Base-by-base conservation (phyloP, 2,113 vertebrate genomes). In the Bagarius yarrelli region DNA sequence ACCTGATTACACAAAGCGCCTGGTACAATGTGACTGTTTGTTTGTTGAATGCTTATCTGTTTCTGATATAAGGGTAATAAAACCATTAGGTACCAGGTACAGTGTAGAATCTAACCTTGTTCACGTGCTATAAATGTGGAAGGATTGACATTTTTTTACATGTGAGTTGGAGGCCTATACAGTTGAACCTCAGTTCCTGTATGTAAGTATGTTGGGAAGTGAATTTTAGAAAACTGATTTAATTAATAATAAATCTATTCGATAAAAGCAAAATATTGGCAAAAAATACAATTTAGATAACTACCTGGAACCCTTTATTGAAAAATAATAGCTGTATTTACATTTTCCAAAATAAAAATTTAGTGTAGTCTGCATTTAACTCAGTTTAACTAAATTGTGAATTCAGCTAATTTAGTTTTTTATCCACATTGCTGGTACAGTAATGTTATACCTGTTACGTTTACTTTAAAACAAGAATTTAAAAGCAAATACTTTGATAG, bases 111-210 rank as follows among this genome's bases (percentile, higher is more conserved):
- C 53, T 61, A n/a, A 57, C 74, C 55, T 85, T 50, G 27, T 67
- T 85, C 27, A 66, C 23, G 55, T 56, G 32, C 18, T 80, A 32
- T 83, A 76, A 81, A 77, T 19, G 25, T 53, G 57, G 34, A 73
- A 63, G 27, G 50, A 61, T 74, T 70, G 74, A 59, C 16, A 55
- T 55, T 55, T 53, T 57, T 36, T 79, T 36, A 50, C 5, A 50
- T 50, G 66, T 25, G 67, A n/a, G 34, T n/a, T n/a, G n/a, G 27
- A 71, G n/a, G n/a, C 4, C 64, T 40, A 25, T 69, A 47, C 36
- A 40, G 36, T 40, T 4, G 36, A 40, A 40, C 36, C 36, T 40
- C 6, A 40, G 3, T 4, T 40, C 36, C 36, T 40, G 44, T 47
- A 47, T 47, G 44, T 47, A 8, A 47, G 5, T 47, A 47, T 47